phyloP scores from a whole-genome alignment of 2,888 invertebrate species.

The Aphelenchoides bicaudatus region DNA sequence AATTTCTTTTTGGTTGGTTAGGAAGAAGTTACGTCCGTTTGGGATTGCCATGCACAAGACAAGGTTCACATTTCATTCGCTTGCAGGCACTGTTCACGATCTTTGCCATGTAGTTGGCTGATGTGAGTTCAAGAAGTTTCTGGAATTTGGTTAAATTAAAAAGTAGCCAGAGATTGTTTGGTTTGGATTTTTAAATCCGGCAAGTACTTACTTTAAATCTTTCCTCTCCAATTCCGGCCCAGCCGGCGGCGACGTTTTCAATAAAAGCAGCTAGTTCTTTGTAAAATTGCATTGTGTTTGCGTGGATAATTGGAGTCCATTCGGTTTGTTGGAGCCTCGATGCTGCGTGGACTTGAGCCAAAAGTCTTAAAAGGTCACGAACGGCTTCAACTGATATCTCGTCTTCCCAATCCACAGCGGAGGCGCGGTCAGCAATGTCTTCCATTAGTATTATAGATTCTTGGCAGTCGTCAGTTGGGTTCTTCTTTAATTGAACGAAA shows the following conservation, averaged over 20 bases:
- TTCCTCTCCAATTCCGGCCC: slow-evolving; percentile 20
- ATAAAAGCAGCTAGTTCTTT: slow-evolving; percentile 25
- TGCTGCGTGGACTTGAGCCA: slow-evolving; percentile 48
- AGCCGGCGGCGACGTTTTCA: slow-evolving; percentile 20
- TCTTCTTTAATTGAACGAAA: slow-evolving; percentile 28
- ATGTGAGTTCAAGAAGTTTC: slow-evolving; percentile 24
- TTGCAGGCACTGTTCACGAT: slow-evolving; percentile 35
- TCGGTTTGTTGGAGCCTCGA: slow-evolving; percentile 43
- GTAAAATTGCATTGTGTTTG: slow-evolving; percentile 28
- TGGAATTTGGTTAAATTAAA: slow-evolving; percentile 14
- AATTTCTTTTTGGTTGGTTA: slow-evolving; percentile 26
- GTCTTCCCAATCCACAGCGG: slow-evolving; percentile 19
- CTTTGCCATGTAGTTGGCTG: slow-evolving; percentile 18
- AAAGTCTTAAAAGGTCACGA: slow-evolving; percentile 43
- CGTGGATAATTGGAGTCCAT: slow-evolving; percentile 43
- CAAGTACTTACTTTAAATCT: slow-evolving; percentile 15
- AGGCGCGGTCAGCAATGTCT: slow-evolving; percentile 45
- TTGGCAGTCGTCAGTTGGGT: slow-evolving; percentile 37
- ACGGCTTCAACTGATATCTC: slow-evolving; percentile 41
- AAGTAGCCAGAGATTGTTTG: not conserved
- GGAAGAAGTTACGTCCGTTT: slow-evolving; percentile 45
- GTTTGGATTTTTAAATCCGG: not conserved
- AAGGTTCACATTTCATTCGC: slow-evolving; percentile 36
- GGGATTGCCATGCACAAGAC: slow-evolving; percentile 53
- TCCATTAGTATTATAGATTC: slow-evolving; percentile 51